phyloP scores from a whole-genome alignment of 2,888 invertebrate species.

The Leptinotarsa haldemani region DNA sequence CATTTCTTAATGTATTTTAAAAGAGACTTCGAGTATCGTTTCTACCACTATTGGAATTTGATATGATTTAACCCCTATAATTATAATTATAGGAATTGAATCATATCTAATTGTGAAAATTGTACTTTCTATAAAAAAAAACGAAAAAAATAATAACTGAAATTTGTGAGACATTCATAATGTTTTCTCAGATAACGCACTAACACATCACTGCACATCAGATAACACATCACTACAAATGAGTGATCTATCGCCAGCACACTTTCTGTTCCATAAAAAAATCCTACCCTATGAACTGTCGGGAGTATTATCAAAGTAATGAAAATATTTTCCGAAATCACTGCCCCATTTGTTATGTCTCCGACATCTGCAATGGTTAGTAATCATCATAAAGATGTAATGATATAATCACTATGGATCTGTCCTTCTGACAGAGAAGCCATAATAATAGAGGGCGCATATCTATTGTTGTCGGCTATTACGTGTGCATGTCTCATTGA shows the following conservation, averaged over 20 bases:
- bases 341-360: conserved; percentile 41
- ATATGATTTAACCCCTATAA: too few species aligned
- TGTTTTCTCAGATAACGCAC: neutral
- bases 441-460: conserved; percentile 48
- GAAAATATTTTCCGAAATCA: conserved; percentile 46
- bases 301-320: conserved; percentile 36
- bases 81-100: too few species aligned
- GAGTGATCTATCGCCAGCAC: conserved; percentile 5
- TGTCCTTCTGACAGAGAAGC: conserved; percentile 45
- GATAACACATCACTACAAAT: neutral
- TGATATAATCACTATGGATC: conserved; percentile 48
- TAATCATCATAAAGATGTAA: conserved; percentile 49
- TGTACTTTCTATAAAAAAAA: too few species aligned
- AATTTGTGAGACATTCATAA: too few species aligned
- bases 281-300: neutral
- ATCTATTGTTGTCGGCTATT: conserved; percentile 44
- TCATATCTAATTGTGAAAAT: too few species aligned
- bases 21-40: too few species aligned
- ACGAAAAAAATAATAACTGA: too few species aligned
- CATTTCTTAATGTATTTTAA: too few species aligned
- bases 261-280: neutral
- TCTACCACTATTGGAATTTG: too few species aligned
- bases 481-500: conserved; percentile 55
- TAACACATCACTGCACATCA: too few species aligned
- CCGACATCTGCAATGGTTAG: conserved; percentile 41